Base-by-base conservation (phyloP, 2,888 invertebrate species). In the Rhogogaster chlorosoma region DNA sequence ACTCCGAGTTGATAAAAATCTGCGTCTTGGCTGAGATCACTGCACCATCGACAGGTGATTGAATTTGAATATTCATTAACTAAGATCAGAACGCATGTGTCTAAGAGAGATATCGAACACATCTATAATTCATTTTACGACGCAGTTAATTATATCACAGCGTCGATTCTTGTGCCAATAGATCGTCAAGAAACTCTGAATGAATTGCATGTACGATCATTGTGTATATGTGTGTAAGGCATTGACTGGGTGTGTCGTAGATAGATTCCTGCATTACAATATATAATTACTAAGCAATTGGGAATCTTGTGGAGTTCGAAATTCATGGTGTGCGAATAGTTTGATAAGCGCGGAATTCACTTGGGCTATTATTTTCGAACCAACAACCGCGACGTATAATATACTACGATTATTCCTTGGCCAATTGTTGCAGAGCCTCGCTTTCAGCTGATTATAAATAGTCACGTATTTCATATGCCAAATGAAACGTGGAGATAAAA, bases 231-330 rank as follows among this genome's bases (percentile, higher is more conserved):
- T 61, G 22, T 36, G 22, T 42, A 22, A 53, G 38, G n/a, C 45
- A 77, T 77, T 53, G 18, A 32, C 53, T 77, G 77, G 77, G 77
- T 77, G 77, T 77, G 77, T n/a, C 77, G 53, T 53, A 49, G 22
- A 73, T 15, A 45, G 9, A 42, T 73, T 73, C 42, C 45, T 45
- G 6, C 22, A 38, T 38, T 26, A 38, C 42, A 18, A 42, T 45
- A 38, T 53, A 3, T 12, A 15, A 73, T 26, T 73, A 73, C 10
- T 73, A 22, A 42, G 38, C 38, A 42, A 73, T 73, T 42, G 70
- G 18, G 38, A n/a, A 26, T 26, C 2, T 32, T 67, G 15, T 32
- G 29, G 18, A 32, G 15, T 32, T 67, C 18, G 29, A 67, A 67
- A 12, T 32, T 18, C 6, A 15, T 32, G 32, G 12, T 12, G 32